These are phyloP conservation scores for Galagoides demidoff DNA, from an alignment of 2,797 vertebrate genomes.

Conservation along the genomic window DNA sequence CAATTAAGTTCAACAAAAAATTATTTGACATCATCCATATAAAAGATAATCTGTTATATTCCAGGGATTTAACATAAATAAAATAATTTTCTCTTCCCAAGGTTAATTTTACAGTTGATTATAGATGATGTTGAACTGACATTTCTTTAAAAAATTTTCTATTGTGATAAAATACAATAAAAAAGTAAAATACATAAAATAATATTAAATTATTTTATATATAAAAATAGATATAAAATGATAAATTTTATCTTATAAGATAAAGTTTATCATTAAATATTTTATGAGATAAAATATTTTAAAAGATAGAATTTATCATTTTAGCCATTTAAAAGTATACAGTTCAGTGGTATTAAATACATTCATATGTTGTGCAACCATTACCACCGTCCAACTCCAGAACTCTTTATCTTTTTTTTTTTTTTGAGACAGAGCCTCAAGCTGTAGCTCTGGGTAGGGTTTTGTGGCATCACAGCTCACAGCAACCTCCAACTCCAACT, in stretches of 20 bases:
- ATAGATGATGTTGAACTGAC: background rate
- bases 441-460: too few species aligned
- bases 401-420: background rate
- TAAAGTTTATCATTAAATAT: too few species aligned
- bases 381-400: background rate
- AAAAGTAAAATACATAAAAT: too few species aligned
- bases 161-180: background rate
- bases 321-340: background rate
- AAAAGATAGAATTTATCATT: background rate
- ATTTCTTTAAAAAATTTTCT: background rate
- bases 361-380: background rate
- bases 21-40: background rate
- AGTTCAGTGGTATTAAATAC: background rate
- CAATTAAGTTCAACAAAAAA: background rate
- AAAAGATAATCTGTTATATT: background rate
- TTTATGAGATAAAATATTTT: too few species aligned
- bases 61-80: constrained; percentile 7
- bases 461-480: too few species aligned
- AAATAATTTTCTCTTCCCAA: background rate
- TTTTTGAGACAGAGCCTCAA: too few species aligned
- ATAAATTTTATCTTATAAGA: too few species aligned
- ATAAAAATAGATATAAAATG: too few species aligned
- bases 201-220: too few species aligned
- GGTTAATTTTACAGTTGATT: background rate
- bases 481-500: too few species aligned